These are phyloP conservation scores for Amblyopsis hoosieri DNA, from an alignment of 2,797 vertebrate species.

Conservation along the genomic window DNA sequence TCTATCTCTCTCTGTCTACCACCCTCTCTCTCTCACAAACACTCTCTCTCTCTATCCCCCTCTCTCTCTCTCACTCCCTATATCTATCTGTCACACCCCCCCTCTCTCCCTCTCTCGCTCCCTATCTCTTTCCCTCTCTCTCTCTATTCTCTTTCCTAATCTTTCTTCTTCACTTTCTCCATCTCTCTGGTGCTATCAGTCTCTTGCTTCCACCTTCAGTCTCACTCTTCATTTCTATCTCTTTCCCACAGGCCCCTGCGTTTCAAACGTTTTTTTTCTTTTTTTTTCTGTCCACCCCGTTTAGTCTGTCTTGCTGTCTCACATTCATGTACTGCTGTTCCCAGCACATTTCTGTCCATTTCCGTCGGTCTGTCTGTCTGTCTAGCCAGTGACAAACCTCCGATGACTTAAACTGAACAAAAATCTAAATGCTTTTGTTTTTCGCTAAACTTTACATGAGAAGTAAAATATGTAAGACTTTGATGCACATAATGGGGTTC, in stretches of 20 bases:
- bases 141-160: constrained; percentile 29
- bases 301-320: not conserved
- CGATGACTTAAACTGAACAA: constrained; percentile 27
- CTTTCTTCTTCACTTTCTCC: constrained; percentile 21
- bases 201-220: constrained; percentile 23
- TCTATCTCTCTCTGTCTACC: no score
- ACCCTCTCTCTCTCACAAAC: no score
- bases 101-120: not conserved
- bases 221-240: constrained; percentile 2
- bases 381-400: constrained; percentile 7
- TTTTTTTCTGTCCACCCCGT: constrained; percentile 24
- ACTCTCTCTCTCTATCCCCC: constrained; percentile 28
- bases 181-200: constrained; percentile 16
- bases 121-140: not conserved
- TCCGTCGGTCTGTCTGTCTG: constrained; percentile 36
- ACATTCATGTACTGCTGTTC: constrained; percentile 9
- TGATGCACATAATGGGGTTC: no score
- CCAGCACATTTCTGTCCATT: constrained; percentile 14
- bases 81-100: constrained; percentile 10
- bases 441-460: no score
- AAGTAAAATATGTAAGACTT: no score
- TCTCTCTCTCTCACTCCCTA: constrained; percentile 23
- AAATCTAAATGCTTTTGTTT: no score
- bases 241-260: not conserved
- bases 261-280: not conserved